phyloP scores from a whole-genome alignment of 2,797 vertebrate species.

The Arremon brunneinucha region DNA sequence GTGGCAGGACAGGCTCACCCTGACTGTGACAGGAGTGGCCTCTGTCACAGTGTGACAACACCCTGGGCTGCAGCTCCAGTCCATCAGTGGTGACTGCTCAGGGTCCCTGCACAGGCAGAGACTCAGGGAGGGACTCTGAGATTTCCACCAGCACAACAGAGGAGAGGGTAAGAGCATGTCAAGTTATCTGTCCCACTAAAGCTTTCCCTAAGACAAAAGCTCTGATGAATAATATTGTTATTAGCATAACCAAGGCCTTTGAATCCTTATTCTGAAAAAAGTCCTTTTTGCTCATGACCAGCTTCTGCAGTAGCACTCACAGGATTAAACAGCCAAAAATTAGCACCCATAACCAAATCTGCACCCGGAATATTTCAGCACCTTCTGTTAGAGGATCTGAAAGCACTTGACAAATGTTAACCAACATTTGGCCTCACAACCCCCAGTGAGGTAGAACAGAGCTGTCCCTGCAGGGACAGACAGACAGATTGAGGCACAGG shows the following conservation, averaged over 20 bases:
- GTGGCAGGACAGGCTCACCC: background rate
- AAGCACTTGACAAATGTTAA: slow-evolving; percentile 42
- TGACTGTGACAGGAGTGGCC: background rate
- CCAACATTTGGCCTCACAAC: slow-evolving; percentile 53
- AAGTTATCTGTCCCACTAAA: background rate
- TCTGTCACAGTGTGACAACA: background rate
- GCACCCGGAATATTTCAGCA: slow-evolving; percentile 40
- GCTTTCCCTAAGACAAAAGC: background rate
- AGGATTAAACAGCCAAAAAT: slow-evolving; percentile 14
- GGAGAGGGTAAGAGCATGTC: background rate
- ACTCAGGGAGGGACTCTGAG: background rate
- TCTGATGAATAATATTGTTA: background rate
- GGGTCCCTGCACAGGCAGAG: background rate
- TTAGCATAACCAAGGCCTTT: background rate
- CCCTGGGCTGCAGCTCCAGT: background rate
- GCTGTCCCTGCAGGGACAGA: slow-evolving; percentile 54
- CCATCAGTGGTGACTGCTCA: background rate
- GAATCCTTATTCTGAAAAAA: background rate
- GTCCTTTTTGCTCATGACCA: background rate
- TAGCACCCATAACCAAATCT: slow-evolving; percentile 47
- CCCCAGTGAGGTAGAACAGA: slow-evolving; percentile 68
- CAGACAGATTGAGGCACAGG: slow-evolving; percentile 66
- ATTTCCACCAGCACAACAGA: slow-evolving; percentile 22
- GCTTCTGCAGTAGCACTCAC: background rate
- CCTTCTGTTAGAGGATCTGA: slow-evolving; percentile 52